Base-by-base conservation (phyloP, 2,888 invertebrate genomes). In the Meteorus colon region DNA sequence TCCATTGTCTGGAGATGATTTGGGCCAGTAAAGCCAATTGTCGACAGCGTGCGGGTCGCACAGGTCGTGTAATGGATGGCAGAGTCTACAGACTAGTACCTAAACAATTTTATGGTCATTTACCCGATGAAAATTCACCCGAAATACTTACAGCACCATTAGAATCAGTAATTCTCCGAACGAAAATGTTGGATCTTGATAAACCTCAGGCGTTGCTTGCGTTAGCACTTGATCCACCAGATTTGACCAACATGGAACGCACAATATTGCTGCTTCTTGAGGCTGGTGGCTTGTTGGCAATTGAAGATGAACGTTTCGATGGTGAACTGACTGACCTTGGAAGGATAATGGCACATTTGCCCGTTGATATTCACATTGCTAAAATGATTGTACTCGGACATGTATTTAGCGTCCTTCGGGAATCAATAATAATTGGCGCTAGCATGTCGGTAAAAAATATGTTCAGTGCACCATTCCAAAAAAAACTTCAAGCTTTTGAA, bases 11-110 rank as follows among this genome's bases (percentile, higher is more conserved):
- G 63, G 93, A 94, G 83, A 86, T 97, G 80, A 91, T 92, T 76
- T 98, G 98, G 98, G 96, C 98, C 0, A 95, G 97, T 0, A 95
- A 96, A 86, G 94, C 95, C 0, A 98, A 96, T 89, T 97, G 97
- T 85, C 94, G 93, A 37, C 98, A 98, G 90, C 92, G 98, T 73
- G 93, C 95, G 63, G 98, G 98, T 1, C 94, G 98, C 78, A 96
- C 96, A 73, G 98, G 98, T 0, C 93, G 98, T 81, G 95, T 97
- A 8, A 92, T 95, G 74, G 93, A 94, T 84, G 98, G 96, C 0
- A 91, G 96, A 82, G 96, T 97, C 4, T 98, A 97, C 89, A 91
- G 98, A 73, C 91, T 97, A 79, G 93, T 97, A 0, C 90, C 92
- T 0, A 91, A 92, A 80, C 84, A 88, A 34, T 95, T 95, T 86